Evolutionary conservation across 2,113 vertebrate species (phyloP).

Genomic region (Bothrops jararaca): DNA sequence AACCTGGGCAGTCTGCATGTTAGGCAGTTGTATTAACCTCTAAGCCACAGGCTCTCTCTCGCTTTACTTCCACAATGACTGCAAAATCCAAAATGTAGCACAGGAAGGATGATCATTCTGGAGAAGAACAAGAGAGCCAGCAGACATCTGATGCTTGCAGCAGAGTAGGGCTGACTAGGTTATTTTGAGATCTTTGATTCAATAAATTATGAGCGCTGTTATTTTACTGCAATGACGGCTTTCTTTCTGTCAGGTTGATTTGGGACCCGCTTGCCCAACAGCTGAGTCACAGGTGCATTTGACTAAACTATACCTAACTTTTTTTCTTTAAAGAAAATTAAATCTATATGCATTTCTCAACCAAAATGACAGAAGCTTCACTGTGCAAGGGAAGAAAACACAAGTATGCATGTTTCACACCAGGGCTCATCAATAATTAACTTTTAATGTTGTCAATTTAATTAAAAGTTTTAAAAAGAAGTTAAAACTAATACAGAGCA

Average conservation of each 20-base stretch:
- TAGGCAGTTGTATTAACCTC: too few species aligned
- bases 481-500: not conserved
- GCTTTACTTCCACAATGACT: not conserved
- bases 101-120: not conserved
- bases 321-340: not conserved
- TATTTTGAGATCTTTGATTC: not conserved
- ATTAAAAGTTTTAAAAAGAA: not conserved
- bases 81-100: not conserved
- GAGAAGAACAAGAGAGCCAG: not conserved
- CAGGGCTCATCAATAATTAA: not conserved
- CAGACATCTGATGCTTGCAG: not conserved
- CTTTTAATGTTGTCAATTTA: not conserved
- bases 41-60: too few species aligned
- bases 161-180: not conserved
- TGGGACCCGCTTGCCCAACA: not conserved
- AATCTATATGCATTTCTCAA: not conserved
- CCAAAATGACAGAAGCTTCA: not conserved
- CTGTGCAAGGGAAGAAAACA: not conserved
- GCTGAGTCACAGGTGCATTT: not conserved
- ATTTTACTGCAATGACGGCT: not conserved
- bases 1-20: too few species aligned
- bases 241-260: not conserved
- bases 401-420: not conserved
- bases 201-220: not conserved
- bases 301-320: not conserved